These are phyloP conservation scores for Caloenas nicobarica DNA, from an alignment of 2,113 vertebrate species.

Conservation along the genomic window DNA sequence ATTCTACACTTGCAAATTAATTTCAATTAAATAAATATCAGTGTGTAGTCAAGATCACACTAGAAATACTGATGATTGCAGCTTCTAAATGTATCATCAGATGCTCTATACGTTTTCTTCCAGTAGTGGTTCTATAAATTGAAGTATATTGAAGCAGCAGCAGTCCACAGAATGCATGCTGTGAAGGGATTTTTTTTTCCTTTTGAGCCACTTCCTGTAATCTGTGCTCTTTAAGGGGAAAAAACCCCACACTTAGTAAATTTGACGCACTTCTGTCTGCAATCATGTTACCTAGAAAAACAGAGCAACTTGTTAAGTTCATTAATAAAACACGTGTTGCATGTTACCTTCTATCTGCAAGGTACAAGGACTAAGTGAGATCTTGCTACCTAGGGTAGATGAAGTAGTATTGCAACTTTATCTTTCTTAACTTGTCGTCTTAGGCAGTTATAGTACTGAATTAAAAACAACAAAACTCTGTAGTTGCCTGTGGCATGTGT, in stretches of 20 bases:
- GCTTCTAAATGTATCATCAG: background rate
- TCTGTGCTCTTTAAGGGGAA: background rate
- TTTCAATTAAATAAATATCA: background rate
- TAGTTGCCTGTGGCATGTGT: constrained; percentile 86
- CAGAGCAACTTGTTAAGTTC: background rate
- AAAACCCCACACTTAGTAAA: background rate
- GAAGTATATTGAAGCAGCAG: background rate
- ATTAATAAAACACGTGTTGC: background rate
- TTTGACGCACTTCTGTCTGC: constrained; percentile 16
- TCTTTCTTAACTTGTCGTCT: constrained; percentile 16
- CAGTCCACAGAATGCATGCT: background rate
- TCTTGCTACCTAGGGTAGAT: constrained; percentile 34
- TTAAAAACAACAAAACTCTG: constrained; percentile 51
- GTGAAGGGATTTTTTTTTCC: background rate
- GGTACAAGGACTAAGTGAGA: constrained; percentile 8
- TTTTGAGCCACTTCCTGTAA: background rate
- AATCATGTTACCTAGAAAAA: background rate
- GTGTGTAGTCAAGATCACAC: background rate
- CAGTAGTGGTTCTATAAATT: background rate
- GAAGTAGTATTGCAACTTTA: constrained; percentile 60
- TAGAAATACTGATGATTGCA: background rate
- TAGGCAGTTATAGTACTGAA: constrained; percentile 23
- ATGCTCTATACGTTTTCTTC: background rate
- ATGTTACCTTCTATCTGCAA: constrained; percentile 17
- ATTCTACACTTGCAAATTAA: background rate